Base-by-base conservation (phyloP, 2,113 vertebrate species). In the Ammospiza nelsoni region DNA sequence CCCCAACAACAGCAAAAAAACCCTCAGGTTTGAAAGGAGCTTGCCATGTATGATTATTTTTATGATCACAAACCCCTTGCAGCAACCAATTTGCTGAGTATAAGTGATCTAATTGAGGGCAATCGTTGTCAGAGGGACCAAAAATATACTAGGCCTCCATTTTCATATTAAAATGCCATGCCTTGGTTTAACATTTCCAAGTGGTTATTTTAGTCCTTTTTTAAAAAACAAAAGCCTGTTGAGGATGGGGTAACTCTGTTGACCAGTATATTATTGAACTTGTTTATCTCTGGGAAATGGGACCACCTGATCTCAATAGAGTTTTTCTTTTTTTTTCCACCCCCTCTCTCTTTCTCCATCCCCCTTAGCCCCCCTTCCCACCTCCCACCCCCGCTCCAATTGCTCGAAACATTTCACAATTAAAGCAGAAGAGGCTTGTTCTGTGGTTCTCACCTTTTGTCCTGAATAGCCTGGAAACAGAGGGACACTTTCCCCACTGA, bases 101-200 rank as follows among this genome's bases (percentile, higher is more conserved):
- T 97, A 96, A 98, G 97, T 96, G 98, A 98, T 98, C 98, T 98
- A 98, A 98, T 98, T 98, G 98, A 98, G 97, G 97, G 96, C 59
- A 93, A 97, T 97, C 96, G 92, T 98, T 98, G 97, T 98, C 93
- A 96, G 94, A 92, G 91, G 76, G 74, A 97, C 95, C 96, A 96
- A 96, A 97, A 91, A 96, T 62, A 95, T 97, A 89, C 92, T 86
- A 95, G 95, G 89, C 97, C 97, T 96, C 96, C 90, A 85, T 98
- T 97, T 98, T 98, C 97, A 96, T 97, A 97, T 98, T 98, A 98
- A 98, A 98, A 98, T 98, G 95, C 96, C 96, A 95, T 97, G 98
- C 97, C 96, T 98, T 95, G 91, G 96, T 98, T 98, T 98, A 98
- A 98, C 97, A 97, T 98, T 97, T 96, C 96, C 96, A 94, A 98